These are phyloP conservation scores for Philereme vetulata DNA, from an alignment of 2,888 invertebrate genomes.

Conservation along the genomic window DNA sequence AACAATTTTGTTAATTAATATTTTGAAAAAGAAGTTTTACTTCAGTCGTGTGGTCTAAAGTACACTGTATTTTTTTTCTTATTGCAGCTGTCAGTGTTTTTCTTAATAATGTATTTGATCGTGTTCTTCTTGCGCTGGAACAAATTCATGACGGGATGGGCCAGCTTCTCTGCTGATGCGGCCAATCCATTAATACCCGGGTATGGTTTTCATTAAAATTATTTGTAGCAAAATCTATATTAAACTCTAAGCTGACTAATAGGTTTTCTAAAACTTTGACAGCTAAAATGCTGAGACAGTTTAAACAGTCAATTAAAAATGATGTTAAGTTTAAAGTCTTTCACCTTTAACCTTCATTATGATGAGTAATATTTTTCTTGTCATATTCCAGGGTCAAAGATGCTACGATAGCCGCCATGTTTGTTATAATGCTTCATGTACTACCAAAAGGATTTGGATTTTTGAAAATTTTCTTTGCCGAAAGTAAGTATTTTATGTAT, in stretches of 20 bases:
- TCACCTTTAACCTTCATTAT: no score
- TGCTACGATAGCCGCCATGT: conserved; percentile 54
- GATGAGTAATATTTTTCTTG: background rate
- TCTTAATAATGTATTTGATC: conserved; percentile 36
- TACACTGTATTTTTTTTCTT: background rate
- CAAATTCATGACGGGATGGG: conserved; percentile 23
- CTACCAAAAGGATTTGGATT: conserved; percentile 54
- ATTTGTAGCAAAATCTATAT: no score
- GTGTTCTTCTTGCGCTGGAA: conserved; percentile 52
- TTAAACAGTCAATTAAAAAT: no score
- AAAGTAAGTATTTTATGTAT: conserved; percentile 51
- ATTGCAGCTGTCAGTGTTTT: conserved; percentile 53
- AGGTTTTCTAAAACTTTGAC: no score
- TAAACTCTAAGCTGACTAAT: no score
- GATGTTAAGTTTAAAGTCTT: no score
- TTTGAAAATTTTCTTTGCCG: conserved; percentile 39
- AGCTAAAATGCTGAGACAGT: no score
- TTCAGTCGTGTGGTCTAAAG: no score
- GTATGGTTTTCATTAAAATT: conserved; percentile 30
- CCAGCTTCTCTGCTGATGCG: conserved; percentile 12
- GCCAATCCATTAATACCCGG: conserved; percentile 37
- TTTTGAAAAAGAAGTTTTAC: no score
- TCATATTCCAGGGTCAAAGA: conserved; percentile 58
- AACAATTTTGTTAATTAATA: no score
- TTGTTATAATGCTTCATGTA: conserved; percentile 50